Percentiles rank a stretch among this genome's conserved stretches.
phyloP scores from a whole-genome alignment of 2,113 vertebrate genomes.

The Seriola rivoliana region DNA sequence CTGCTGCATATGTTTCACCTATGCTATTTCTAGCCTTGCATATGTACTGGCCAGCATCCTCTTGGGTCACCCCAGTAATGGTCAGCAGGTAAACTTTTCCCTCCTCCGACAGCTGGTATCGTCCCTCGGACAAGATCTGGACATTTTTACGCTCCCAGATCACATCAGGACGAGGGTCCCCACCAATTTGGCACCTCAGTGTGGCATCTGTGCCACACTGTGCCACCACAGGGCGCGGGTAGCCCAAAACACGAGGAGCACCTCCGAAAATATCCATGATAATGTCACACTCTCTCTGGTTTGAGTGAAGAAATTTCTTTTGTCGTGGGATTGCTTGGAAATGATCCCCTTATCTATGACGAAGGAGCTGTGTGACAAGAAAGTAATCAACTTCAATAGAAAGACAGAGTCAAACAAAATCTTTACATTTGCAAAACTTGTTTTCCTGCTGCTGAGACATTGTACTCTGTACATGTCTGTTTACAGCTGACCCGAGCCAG shows the following conservation, averaged over 20 bases:
- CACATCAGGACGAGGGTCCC: constrained; percentile 90
- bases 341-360: constrained; percentile 9
- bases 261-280: constrained; percentile 89
- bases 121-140: constrained; percentile 81
- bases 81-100: constrained; percentile 88
- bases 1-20: constrained; percentile 93
- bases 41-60: constrained; percentile 92
- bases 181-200: constrained; percentile 90
- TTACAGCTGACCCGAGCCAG: not conserved
- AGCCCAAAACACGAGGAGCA: constrained; percentile 92
- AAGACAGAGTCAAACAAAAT: not conserved
- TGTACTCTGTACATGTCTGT: not conserved
- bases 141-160: constrained; percentile 93
- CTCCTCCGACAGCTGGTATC: constrained; percentile 85
- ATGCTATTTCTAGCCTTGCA: constrained; percentile 92
- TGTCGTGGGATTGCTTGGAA: not conserved
- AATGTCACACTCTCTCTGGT: not conserved
- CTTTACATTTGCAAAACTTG: not conserved
- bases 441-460: not conserved
- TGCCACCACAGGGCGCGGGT: constrained; percentile 89
- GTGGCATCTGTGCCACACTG: constrained; percentile 85
- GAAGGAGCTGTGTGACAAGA: constrained; percentile 33
- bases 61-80: constrained; percentile 81
- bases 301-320: not conserved
- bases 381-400: not conserved